Percentiles rank a stretch among this genome's conserved stretches.
These are phyloP conservation scores for Rhegmatorhina hoffmannsi DNA, from an alignment of 2,113 vertebrate species.

Conservation along the genomic window DNA sequence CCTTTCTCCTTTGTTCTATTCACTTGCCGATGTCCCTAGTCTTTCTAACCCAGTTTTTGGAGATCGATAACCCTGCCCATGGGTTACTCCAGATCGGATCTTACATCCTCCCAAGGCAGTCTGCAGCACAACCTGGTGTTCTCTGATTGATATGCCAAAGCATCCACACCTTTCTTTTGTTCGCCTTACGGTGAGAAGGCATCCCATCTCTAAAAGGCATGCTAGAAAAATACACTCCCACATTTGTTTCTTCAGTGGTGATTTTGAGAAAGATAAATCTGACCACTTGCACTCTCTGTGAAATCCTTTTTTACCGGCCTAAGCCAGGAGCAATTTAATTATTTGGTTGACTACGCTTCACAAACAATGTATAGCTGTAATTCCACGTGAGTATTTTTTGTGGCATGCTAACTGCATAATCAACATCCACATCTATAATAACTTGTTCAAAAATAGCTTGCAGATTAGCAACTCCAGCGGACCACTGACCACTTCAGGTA, in stretches of 20 bases:
- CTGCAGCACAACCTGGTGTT: background rate
- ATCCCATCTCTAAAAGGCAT: background rate
- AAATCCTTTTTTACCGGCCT: background rate
- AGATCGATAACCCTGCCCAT: background rate
- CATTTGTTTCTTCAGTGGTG: background rate
- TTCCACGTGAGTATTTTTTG: background rate
- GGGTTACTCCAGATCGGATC: background rate
- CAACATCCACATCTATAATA: background rate
- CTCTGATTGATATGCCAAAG: background rate
- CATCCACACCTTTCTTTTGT: conserved; percentile 43
- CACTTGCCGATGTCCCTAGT: background rate
- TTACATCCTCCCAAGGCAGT: background rate
- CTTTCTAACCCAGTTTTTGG: background rate
- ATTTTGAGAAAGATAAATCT: background rate
- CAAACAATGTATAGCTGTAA: background rate
- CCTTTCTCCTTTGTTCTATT: conserved; percentile 1
- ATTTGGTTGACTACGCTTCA: background rate
- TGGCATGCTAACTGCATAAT: background rate
- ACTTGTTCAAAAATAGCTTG: background rate
- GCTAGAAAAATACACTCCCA: background rate
- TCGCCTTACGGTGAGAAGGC: background rate
- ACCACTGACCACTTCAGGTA: background rate
- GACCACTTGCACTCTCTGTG: background rate
- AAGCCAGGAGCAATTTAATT: conserved; percentile 10
- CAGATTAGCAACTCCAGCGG: background rate